Conservation (phyloP, 1,140 invertebrate species). For the Trichoplusia ni region DNA sequence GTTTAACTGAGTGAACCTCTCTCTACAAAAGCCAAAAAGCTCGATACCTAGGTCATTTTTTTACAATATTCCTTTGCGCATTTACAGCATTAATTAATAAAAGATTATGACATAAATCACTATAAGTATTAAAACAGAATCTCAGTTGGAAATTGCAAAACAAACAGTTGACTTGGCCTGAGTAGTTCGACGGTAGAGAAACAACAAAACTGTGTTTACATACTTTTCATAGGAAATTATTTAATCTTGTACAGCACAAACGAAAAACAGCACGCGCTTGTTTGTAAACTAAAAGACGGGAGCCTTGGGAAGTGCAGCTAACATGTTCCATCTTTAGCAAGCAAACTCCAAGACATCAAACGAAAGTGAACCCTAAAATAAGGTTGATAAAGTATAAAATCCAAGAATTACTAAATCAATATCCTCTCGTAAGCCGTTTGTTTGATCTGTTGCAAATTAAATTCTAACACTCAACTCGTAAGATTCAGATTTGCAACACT, state of each 20-base stretch:
- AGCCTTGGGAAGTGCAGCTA: conserved; percentile 72
- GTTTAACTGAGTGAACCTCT: too few species aligned
- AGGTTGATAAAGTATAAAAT: neutral
- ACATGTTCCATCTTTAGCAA: conserved; percentile 63
- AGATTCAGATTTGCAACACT: conserved; percentile 17
- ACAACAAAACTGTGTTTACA: conserved; percentile 48
- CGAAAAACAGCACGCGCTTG: conserved; percentile 66
- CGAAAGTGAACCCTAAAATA: conserved; percentile 56
- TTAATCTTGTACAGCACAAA: conserved; percentile 66
- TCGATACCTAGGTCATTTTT: too few species aligned
- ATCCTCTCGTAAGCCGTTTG: neutral
- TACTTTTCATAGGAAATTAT: conserved; percentile 66
- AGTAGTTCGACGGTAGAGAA: conserved; percentile 15
- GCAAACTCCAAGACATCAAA: conserved; percentile 47
- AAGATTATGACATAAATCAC: neutral
- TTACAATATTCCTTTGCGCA: too few species aligned
- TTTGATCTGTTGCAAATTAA: conserved; percentile 20
- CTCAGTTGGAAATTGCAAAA: neutral
- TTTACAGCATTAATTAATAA: too few species aligned
- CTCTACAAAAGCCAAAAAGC: too few species aligned
- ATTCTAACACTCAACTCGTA: conserved; percentile 33
- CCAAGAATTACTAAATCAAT: neutral
- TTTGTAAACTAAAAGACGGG: conserved; percentile 75
- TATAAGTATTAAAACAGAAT: neutral
- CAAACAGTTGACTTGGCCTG: neutral